Evolutionary conservation across 2,113 vertebrate species (phyloP), one percentile per base, ranked within the genome.

Genomic region (Bubo blakistoni): DNA sequence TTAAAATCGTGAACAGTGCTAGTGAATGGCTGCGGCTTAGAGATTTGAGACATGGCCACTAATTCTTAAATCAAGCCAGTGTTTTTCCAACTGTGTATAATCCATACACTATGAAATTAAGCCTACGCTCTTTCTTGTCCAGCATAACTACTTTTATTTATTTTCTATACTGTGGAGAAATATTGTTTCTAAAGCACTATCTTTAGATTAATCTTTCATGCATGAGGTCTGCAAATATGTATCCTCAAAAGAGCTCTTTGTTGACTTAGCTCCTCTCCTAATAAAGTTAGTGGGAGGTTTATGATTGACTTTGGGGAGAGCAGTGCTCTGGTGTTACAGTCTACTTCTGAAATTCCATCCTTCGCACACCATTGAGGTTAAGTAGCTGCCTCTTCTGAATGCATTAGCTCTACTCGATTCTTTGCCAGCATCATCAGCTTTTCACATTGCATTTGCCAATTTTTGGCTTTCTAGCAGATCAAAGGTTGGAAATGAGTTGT

Each of bases 271-370:
- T 91, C 74, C 74, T 86, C 65, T 96, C 34, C 58, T 71, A 22
- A 4, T 36, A 14, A 69, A 89, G 83, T 70, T 63, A 22, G 81
- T 86, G 86, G 78, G 81, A 93, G 81, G 71, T 80, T 94, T 88
- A 38, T 90, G 84, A 27, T 3, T 61, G 86, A 10, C 88, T 88
- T 83, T 70, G 72, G 91, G 76, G 82, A 70, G 46, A 73, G 63
- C 59, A 11, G 46, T 3, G 38, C 21, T 76, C 74, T 76, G 61
- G 57, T 63, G 52, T 72, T 63, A 10, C 78, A 79, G 61, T 6
- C 36, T 59, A 5, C 67, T 72, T 17, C 79, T 93, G 91, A 90
- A 96, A 94, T 90, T 93, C 88, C 86, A 74, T 38, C 76, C 80
- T 81, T 90, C 83, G 42, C 71, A 77, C 86, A 26, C 71, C 76